Base-by-base conservation (phyloP, 2,113 vertebrate species). In the Procavia capensis region DNA sequence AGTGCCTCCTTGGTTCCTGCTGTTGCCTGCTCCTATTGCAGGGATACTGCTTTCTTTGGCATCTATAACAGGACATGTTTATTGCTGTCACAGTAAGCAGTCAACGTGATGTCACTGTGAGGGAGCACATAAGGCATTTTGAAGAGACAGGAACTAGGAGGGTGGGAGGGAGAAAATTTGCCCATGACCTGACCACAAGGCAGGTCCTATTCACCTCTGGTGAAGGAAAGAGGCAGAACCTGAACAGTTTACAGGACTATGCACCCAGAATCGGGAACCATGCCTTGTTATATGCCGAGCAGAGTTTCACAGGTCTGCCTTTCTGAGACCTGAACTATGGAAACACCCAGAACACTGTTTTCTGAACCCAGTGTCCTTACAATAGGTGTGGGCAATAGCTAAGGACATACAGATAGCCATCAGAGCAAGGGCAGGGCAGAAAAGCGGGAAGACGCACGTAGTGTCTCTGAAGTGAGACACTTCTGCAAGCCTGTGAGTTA, bases 401-500 rank as follows among this genome's bases (percentile, higher is more conserved):
- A 7, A n/a, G 66, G 13, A 59, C 17, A 91, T 8, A 66, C 2
- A 39, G 70, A 22, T 45, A 29, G 20, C 31, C n/a, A 59, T 34
- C 5, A 64, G 11, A 76, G 57, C 24, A 50, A 50, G 31, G 17
- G 31, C 25, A 80, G n/a, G n/a, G n/a, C n/a, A 20, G 14, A 6
- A 3, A 45, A 54, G 5, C 2, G 2, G 5, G 0, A 8, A 54
- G 41, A 31, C 72, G 20, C 7, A 34, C 1, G 0, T 6, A 22
- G 27, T 63, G 9, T 4, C 63, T 16, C 45, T 54, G 4, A 57
- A 4, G 3, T n/a, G 31, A 74, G 6, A 78, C 0, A 70, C 11
- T 27, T 82, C 83, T 78, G 3, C 25, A 24, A 31, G 5, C 6
- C 59, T 11, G 36, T 41, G 6, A 47, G 17, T 92, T 43, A 81